Percentiles rank a stretch among this genome's conserved stretches.
Evolutionary conservation across 2,888 invertebrate species (phyloP).

Genomic region (Hybos culiciformis): DNA sequence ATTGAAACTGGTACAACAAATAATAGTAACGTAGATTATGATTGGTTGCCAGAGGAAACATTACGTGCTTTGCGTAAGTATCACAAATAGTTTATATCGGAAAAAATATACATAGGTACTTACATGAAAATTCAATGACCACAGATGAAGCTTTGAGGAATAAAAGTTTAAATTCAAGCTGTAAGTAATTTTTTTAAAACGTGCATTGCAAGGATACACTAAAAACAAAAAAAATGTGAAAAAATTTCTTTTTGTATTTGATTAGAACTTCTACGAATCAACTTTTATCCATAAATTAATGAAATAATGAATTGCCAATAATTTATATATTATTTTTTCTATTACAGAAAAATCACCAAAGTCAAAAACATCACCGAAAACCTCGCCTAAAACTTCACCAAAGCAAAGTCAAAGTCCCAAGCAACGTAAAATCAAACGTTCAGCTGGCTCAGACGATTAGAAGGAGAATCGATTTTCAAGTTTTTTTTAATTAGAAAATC

Average conservation of each 20-base stretch:
- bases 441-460: slow-evolving; percentile 54
- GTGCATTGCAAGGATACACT: no score
- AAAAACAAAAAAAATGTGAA: neutral
- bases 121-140: no score
- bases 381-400: slow-evolving; percentile 33
- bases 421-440: slow-evolving; percentile 61
- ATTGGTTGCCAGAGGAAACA: slow-evolving; percentile 93
- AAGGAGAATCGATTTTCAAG: no score
- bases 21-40: slow-evolving; percentile 87
- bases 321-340: slow-evolving; percentile 13
- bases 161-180: no score
- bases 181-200: no score
- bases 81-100: no score
- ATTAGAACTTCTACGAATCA: neutral
- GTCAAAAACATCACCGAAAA: slow-evolving; percentile 49
- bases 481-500: no score
- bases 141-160: no score
- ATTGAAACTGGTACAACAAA: slow-evolving; percentile 86
- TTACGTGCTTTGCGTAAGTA: slow-evolving; percentile 69
- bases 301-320: no score
- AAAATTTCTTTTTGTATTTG: slow-evolving; percentile 3
- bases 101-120: no score
- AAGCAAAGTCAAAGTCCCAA: slow-evolving; percentile 55
- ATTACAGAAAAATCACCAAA: slow-evolving; percentile 57
- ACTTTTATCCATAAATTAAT: neutral